These are phyloP conservation scores for Chrysolina americana DNA, from an alignment of 2,888 invertebrate species.

Conservation along the genomic window DNA sequence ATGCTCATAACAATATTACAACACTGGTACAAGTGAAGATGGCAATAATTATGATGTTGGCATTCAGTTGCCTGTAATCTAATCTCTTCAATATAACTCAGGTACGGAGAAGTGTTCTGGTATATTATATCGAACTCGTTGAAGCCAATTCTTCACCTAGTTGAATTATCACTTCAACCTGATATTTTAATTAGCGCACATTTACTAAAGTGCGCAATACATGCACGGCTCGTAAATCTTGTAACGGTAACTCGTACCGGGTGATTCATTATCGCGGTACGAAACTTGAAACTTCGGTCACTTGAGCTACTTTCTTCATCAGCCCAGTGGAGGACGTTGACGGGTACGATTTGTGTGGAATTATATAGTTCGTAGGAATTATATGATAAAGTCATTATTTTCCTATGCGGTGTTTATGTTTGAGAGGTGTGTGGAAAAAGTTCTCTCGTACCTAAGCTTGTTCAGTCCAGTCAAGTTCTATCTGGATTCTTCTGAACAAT, in stretches of 20 bases:
- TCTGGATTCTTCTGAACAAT: no score
- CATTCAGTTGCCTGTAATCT: constrained; percentile 12
- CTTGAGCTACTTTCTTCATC: constrained; percentile 3
- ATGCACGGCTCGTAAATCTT: constrained; percentile 11
- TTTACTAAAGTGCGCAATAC: constrained; percentile 23
- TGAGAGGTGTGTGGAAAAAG: no score
- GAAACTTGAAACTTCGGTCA: constrained; percentile 13
- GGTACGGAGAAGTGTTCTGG: not conserved
- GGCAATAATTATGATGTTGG: not conserved
- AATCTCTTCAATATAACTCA: constrained; percentile 6
- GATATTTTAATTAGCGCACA: constrained; percentile 24
- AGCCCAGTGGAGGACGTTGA: not conserved
- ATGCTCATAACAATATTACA: not conserved
- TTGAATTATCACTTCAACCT: constrained; percentile 22
- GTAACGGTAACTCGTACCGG: constrained; percentile 10
- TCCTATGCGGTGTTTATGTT: no score
- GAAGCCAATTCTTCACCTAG: constrained; percentile 1
- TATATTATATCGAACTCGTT: constrained; percentile 5
- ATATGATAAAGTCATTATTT: no score
- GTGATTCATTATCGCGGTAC: constrained; percentile 6
- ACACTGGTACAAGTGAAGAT: not conserved
- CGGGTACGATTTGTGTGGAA: not conserved
- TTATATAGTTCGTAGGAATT: no score
- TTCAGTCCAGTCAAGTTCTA: no score
- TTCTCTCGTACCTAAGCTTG: no score